phyloP scores from a whole-genome alignment of 1,140 invertebrate species.

The Drosophila ogumai region DNA sequence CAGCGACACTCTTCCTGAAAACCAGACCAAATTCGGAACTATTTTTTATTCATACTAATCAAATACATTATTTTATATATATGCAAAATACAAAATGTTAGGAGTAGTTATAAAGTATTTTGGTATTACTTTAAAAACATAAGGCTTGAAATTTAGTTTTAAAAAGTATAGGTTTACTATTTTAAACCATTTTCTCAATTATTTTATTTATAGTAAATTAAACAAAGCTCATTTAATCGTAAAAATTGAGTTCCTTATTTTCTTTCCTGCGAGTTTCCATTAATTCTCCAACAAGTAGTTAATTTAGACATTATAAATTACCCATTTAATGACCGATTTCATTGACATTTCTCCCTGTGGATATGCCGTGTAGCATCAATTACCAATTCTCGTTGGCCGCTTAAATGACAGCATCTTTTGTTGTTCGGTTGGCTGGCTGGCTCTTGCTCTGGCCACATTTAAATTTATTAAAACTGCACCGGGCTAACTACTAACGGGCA shows the following conservation, averaged over 20 bases:
- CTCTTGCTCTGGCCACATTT: conserved; percentile 57
- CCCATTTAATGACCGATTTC: conserved; percentile 2
- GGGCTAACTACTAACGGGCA: conserved; percentile 60
- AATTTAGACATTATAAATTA: background rate
- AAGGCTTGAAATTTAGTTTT: background rate
- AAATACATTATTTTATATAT: background rate
- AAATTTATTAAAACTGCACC: conserved; percentile 82
- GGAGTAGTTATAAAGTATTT: background rate
- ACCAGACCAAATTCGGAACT: background rate
- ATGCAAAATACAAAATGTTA: background rate
- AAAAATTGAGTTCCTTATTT: background rate
- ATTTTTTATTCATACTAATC: background rate
- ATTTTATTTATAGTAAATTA: background rate
- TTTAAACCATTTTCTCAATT: background rate
- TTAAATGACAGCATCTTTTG: conserved; percentile 68
- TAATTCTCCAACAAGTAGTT: background rate
- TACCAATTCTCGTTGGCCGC: conserved; percentile 75
- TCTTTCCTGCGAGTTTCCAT: no score
- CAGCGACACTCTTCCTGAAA: background rate
- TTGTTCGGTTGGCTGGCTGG: conserved; percentile 24
- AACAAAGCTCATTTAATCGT: background rate
- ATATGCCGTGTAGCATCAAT: conserved; percentile 51
- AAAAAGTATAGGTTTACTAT: no score
- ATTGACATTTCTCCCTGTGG: conserved; percentile 29
- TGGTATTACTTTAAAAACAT: background rate